A percentile compares a stretch with the other conserved stretches of the same genome.
These are phyloP conservation scores for Pocillopora grandis DNA, from an alignment of 92 coral and sea anemone species.

Conservation along the genomic window DNA sequence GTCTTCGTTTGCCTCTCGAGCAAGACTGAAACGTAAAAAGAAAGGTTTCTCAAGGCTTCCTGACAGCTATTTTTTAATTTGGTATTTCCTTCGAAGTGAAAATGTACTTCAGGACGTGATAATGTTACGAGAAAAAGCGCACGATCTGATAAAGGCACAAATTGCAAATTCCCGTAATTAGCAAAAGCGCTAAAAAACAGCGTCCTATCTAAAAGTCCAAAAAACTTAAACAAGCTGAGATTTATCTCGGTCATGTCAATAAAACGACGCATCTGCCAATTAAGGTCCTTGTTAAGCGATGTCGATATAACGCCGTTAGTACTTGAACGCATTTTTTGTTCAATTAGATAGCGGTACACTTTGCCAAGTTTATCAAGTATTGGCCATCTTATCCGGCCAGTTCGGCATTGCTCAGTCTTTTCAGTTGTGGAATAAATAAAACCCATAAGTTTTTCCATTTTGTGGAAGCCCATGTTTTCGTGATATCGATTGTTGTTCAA, in stretches of 20 bases:
- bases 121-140: background rate
- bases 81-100: background rate
- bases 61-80: background rate
- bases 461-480: background rate
- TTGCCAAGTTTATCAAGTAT: background rate
- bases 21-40: background rate
- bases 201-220: background rate
- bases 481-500: background rate
- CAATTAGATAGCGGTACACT: background rate
- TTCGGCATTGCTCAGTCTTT: background rate
- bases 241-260: slow-evolving; percentile 20
- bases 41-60: background rate
- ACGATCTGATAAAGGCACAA: background rate
- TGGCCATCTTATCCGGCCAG: too few relatives aligned
- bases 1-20: background rate
- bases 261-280: background rate
- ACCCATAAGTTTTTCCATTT: background rate
- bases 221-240: slow-evolving; percentile 8
- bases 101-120: slow-evolving; percentile 4
- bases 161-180: background rate
- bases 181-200: background rate
- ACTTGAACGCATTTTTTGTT: background rate
- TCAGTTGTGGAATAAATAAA: background rate
- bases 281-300: background rate
- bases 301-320: slow-evolving; percentile 3